Percentiles rank a stretch among this genome's conserved stretches.
phyloP scores from a whole-genome alignment of 2,888 invertebrate species.

The Colletes collaris region DNA sequence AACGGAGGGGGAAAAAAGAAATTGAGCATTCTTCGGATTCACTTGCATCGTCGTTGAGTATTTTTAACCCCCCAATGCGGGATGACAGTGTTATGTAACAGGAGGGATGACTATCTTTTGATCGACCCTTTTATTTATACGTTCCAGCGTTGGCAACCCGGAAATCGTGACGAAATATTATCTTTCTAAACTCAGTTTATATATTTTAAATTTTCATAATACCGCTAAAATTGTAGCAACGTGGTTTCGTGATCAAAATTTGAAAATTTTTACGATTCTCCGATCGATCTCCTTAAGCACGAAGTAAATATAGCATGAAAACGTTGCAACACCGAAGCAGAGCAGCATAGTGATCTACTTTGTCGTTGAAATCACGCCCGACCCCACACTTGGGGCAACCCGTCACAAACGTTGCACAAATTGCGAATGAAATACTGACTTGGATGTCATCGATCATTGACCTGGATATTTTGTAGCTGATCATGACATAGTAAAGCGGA shows the following conservation, averaged over 20 bases:
- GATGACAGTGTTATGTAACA: constrained; percentile 12
- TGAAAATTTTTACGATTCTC: background rate
- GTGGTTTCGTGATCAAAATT: too few species aligned
- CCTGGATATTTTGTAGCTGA: constrained; percentile 28
- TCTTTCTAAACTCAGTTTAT: too few species aligned
- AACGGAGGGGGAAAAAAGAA: background rate
- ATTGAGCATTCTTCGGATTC: background rate
- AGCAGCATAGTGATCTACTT: constrained; percentile 34
- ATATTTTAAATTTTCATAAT: background rate
- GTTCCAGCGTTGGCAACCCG: background rate
- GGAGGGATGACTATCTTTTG: constrained; percentile 21
- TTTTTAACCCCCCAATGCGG: constrained; percentile 7
- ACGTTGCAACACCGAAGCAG: constrained; percentile 19
- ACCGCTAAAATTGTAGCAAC: background rate
- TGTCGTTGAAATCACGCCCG: constrained; percentile 35
- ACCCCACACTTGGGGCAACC: constrained; percentile 24
- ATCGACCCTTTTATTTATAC: constrained; percentile 31
- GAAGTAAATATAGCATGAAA: constrained; percentile 10
- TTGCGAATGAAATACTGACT: constrained; percentile 23
- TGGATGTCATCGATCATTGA: constrained; percentile 27
- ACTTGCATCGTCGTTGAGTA: background rate
- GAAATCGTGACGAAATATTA: background rate
- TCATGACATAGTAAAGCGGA: constrained; percentile 10
- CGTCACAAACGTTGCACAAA: constrained; percentile 20
- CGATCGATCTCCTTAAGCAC: background rate